These are phyloP conservation scores for Notothenia rossii DNA, from an alignment of 2,113 vertebrate genomes.

Conservation along the genomic window DNA sequence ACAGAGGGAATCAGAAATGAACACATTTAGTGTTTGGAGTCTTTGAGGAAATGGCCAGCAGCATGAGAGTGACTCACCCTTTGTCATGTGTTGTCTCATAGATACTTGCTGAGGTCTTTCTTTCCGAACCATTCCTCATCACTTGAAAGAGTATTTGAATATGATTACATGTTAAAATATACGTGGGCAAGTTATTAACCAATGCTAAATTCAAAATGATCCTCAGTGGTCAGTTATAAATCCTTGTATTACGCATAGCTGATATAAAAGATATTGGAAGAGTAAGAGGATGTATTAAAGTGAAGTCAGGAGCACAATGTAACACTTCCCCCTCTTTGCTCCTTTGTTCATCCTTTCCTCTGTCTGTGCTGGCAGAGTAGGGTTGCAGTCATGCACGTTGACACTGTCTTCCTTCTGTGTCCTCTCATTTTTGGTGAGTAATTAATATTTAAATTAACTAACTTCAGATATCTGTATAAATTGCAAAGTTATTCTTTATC, in stretches of 20 bases:
- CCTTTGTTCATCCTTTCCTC: constrained; percentile 24
- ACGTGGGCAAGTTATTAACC: background rate
- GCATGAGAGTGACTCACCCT: constrained; percentile 75
- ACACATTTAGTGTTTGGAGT: constrained; percentile 13
- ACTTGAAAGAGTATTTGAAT: background rate
- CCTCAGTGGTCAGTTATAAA: background rate
- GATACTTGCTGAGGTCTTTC: constrained; percentile 62
- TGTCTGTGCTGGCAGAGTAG: constrained; percentile 52
- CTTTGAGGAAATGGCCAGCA: constrained; percentile 60
- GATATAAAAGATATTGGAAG: background rate
- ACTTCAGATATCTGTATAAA: background rate
- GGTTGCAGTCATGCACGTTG: constrained; percentile 69
- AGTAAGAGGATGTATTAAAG: background rate
- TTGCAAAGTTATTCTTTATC: background rate
- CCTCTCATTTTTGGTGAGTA: constrained; percentile 72
- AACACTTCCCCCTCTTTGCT: constrained; percentile 59
- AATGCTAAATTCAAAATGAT: background rate
- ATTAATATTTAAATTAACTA: background rate
- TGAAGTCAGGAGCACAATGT: constrained; percentile 40
- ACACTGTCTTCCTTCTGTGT: constrained; percentile 36
- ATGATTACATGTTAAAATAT: background rate
- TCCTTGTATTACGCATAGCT: background rate
- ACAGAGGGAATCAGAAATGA: constrained; percentile 27
- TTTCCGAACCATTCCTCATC: constrained; percentile 47
- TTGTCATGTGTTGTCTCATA: constrained; percentile 65